Percentiles rank a stretch among this genome's conserved stretches.
Conservation (phyloP, 1,140 invertebrate genomes). For the Cydia fagiglandana region DNA sequence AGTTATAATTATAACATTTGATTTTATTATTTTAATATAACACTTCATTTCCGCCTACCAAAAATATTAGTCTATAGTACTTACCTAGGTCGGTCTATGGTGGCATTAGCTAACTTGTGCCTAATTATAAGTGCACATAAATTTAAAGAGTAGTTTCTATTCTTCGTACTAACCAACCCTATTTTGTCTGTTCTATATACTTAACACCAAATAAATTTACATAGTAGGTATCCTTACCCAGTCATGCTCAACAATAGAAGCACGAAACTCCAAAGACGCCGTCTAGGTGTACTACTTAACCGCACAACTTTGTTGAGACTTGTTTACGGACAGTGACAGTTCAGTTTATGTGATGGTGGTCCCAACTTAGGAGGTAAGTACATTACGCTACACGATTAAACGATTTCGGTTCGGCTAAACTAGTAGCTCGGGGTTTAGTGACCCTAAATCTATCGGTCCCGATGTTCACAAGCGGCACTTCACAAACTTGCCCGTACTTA, state of each 20-base stretch:
- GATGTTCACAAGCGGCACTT: slow-evolving; percentile 15
- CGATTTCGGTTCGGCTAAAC: slow-evolving; percentile 32
- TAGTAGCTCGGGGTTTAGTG: slow-evolving; percentile 28
- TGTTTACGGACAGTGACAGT: slow-evolving; percentile 53
- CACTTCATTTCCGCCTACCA: no score
- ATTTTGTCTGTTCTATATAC: not conserved
- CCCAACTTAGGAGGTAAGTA: slow-evolving; percentile 45
- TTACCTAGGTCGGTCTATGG: no score
- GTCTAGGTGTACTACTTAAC: slow-evolving; percentile 48
- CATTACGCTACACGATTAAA: slow-evolving; percentile 45
- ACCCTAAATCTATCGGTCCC: slow-evolving; percentile 25
- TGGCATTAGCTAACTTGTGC: no score
- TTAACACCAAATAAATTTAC: not conserved
- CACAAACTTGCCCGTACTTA: slow-evolving; percentile 3
- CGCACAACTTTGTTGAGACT: slow-evolving; percentile 59
- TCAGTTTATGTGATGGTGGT: slow-evolving; percentile 53
- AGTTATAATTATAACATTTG: no score
- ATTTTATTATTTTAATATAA: no score
- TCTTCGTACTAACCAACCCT: not conserved
- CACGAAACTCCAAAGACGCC: slow-evolving; percentile 48
- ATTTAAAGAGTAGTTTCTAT: not conserved
- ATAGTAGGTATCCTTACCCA: slow-evolving; percentile 31
- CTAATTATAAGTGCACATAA: no score
- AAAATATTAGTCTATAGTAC: no score
- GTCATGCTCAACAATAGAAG: slow-evolving; percentile 51